A percentile compares a stretch with the other conserved stretches of the same genome.
Evolutionary conservation across 1,140 invertebrate species (phyloP).

Genomic region (Coelopa frigida): DNA sequence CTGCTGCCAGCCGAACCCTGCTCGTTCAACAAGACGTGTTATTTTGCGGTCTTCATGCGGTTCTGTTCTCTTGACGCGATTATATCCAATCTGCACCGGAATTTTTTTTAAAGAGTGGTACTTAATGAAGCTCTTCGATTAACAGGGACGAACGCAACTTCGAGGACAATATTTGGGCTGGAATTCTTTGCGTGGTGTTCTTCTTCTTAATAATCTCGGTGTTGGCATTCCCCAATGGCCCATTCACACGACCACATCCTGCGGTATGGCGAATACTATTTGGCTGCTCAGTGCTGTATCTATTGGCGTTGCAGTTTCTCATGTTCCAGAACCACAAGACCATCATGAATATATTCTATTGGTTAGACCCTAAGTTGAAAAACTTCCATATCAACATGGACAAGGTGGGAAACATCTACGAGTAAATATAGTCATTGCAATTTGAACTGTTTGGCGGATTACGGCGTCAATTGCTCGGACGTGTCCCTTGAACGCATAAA

Average conservation of each 20-base stretch:
- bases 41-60: no score
- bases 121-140: no score
- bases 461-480: conserved; percentile 96
- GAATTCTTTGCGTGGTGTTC: conserved; percentile 84
- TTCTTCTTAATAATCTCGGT: conserved; percentile 96
- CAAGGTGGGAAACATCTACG: conserved; percentile 54
- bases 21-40: no score
- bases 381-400: conserved; percentile 88
- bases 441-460: no score
- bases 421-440: no score
- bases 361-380: conserved; percentile 82
- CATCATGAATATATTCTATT: conserved; percentile 82
- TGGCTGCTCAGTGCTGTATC: conserved; percentile 88
- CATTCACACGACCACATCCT: conserved; percentile 88
- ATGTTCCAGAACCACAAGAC: conserved; percentile 94
- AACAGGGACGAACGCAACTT: conserved; percentile 77
- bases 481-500: conserved; percentile 80
- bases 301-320: conserved; percentile 76
- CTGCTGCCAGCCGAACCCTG: no score
- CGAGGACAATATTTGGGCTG: conserved; percentile 88
- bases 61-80: no score
- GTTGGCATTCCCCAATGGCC: conserved; percentile 96
- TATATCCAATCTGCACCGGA: no score
- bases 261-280: conserved; percentile 83
- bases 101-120: no score